Evolutionary conservation across 2,113 vertebrate genomes (phyloP).

Genomic region (Gymnarchus niloticus): DNA sequence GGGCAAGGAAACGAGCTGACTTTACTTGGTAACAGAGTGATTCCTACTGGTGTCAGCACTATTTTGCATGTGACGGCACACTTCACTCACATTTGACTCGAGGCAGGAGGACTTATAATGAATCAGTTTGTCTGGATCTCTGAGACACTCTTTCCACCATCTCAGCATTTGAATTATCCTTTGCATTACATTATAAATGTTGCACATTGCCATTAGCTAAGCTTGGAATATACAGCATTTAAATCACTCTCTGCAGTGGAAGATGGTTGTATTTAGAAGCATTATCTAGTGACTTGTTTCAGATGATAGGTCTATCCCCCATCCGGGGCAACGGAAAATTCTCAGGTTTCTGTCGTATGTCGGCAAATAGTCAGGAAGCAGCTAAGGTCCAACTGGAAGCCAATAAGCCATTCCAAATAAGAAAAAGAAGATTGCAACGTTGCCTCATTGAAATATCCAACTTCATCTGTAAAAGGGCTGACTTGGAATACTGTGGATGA

Average conservation of each 20-base stretch:
- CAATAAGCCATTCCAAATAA: too few species aligned
- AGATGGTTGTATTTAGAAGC: not conserved
- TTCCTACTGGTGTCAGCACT: not conserved
- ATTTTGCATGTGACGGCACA: not conserved
- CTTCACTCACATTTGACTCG: not conserved
- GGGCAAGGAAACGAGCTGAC: not conserved
- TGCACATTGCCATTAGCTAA: not conserved
- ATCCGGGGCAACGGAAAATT: not conserved
- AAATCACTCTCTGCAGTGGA: not conserved
- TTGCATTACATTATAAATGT: not conserved
- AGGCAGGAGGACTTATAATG: not conserved
- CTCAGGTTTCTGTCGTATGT: too few species aligned
- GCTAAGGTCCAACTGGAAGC: too few species aligned
- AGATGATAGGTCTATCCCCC: too few species aligned
- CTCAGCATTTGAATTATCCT: not conserved
- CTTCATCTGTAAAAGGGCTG: too few species aligned
- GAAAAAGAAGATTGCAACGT: too few species aligned
- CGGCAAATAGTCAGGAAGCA: too few species aligned
- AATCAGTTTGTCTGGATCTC: not conserved
- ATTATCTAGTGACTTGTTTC: not conserved
- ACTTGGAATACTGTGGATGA: not conserved
- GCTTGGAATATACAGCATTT: not conserved
- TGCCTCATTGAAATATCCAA: too few species aligned
- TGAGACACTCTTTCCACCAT: not conserved
- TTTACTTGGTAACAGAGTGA: not conserved